Evolutionary conservation across 1,140 invertebrate genomes (phyloP).

Genomic region (Drosophila repleta): DNA sequence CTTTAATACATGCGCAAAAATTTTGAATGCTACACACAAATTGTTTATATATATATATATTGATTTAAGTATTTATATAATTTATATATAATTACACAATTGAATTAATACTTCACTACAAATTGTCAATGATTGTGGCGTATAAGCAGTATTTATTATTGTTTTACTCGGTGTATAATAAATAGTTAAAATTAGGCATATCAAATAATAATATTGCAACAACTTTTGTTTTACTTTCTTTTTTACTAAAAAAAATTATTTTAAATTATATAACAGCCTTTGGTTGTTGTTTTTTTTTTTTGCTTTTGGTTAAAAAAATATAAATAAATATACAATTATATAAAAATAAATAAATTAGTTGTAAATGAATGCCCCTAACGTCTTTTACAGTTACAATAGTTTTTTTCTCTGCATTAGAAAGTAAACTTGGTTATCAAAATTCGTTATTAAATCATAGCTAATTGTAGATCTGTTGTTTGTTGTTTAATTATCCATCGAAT

Average conservation of each 20-base stretch:
- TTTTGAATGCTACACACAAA: constrained; percentile 38
- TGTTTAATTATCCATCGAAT: constrained; percentile 73
- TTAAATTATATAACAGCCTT: constrained; percentile 80
- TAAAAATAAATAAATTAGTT: constrained; percentile 41
- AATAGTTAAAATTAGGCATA: constrained; percentile 59
- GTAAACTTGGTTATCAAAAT: constrained; percentile 31
- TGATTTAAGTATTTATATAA: constrained; percentile 25
- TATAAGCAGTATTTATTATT: constrained; percentile 55
- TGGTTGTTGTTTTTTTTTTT: constrained; percentile 54
- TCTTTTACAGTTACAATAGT: constrained; percentile 39
- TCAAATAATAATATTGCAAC: constrained; percentile 72
- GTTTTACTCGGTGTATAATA: constrained; percentile 56
- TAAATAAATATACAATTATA: constrained; percentile 40
- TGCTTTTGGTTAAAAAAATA: constrained; percentile 53
- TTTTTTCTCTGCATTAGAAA: constrained; percentile 9
- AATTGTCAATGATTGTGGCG: constrained; percentile 61
- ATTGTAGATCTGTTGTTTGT: not conserved
- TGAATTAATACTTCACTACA: constrained; percentile 49
- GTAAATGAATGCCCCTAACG: constrained; percentile 54
- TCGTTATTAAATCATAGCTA: constrained; percentile 16
- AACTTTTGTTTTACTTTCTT: constrained; percentile 19
- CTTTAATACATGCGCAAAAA: constrained; percentile 42
- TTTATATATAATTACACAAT: constrained; percentile 46
- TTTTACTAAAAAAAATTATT: constrained; percentile 34
- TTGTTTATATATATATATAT: constrained; percentile 14